A percentile compares a stretch with the other conserved stretches of the same genome.
Conservation (phyloP, 2,888 invertebrate species). For the Bruchidius siliquastri region DNA sequence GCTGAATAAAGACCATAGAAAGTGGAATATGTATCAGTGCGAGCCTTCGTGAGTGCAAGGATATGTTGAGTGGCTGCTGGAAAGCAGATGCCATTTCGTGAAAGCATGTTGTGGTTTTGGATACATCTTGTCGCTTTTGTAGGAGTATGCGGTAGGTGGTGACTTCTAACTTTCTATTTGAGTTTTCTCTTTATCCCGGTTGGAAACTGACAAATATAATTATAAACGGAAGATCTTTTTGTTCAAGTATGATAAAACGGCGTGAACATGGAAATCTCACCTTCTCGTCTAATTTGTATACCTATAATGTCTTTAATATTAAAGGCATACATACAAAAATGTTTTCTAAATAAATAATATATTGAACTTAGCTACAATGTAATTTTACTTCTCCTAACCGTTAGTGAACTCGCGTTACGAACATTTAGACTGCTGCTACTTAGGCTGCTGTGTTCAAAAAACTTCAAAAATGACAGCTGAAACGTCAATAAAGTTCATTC, state of each 20-base stretch:
- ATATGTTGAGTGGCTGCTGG: neutral
- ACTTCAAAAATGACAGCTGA: too few relatives aligned
- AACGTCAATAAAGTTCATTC: too few relatives aligned
- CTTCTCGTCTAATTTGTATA: too few relatives aligned
- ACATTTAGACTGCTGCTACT: too few relatives aligned
- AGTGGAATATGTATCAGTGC: neutral
- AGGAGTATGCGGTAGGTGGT: neutral
- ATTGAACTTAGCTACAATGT: too few relatives aligned
- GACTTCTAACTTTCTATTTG: neutral
- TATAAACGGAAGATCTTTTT: too few relatives aligned
- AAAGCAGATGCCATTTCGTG: neutral
- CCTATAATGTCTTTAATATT: too few relatives aligned
- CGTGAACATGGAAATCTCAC: neutral
- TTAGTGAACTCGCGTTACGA: too few relatives aligned
- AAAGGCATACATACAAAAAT: too few relatives aligned
- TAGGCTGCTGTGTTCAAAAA: too few relatives aligned
- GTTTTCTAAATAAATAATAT: too few relatives aligned
- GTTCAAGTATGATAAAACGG: neutral
- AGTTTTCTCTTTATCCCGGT: neutral
- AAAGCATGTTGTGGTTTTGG: neutral
- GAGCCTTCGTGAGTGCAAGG: neutral
- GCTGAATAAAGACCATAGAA: neutral
- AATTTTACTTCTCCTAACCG: too few relatives aligned
- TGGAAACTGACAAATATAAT: neutral
- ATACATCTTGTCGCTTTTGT: neutral